phyloP scores from a whole-genome alignment of 2,888 invertebrate species.

The Acheta domesticus region DNA sequence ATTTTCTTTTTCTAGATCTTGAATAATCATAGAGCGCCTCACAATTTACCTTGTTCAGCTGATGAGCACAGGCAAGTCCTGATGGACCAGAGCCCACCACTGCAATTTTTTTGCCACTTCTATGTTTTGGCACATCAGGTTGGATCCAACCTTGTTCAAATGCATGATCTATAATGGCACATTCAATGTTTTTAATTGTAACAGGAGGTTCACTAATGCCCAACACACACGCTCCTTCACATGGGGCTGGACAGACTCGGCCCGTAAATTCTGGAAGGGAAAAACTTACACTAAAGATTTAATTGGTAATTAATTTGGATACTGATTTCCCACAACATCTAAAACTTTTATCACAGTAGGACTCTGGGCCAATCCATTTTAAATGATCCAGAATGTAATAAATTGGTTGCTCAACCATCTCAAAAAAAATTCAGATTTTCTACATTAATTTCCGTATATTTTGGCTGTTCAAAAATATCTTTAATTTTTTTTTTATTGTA shows the following conservation, averaged over 20 bases:
- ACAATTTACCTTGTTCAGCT: slow-evolving; percentile 72
- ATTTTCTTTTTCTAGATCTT: no score
- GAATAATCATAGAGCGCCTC: not conserved
- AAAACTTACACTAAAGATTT: not conserved
- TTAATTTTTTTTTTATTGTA: no score
- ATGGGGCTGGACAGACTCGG: slow-evolving; percentile 93
- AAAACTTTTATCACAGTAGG: no score
- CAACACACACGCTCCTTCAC: slow-evolving; percentile 96
- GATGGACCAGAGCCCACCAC: slow-evolving; percentile 94
- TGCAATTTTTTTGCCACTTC: slow-evolving; percentile 80
- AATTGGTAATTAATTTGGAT: no score
- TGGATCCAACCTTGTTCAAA: slow-evolving; percentile 94
- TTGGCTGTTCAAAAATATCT: no score
- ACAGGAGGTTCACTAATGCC: slow-evolving; percentile 95
- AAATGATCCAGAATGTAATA: no score
- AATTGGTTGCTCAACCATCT: no score
- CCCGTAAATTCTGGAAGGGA: slow-evolving; percentile 74
- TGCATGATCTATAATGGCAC: slow-evolving; percentile 96
- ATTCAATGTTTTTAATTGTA: slow-evolving; percentile 98
- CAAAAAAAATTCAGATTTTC: no score
- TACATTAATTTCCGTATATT: no score
- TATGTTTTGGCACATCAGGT: slow-evolving; percentile 69
- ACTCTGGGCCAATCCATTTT: no score
- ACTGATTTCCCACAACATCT: no score
- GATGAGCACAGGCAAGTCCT: slow-evolving; percentile 93